Base-by-base conservation (phyloP, 64 coral and sea anemone genomes). In the Actinia equina region DNA sequence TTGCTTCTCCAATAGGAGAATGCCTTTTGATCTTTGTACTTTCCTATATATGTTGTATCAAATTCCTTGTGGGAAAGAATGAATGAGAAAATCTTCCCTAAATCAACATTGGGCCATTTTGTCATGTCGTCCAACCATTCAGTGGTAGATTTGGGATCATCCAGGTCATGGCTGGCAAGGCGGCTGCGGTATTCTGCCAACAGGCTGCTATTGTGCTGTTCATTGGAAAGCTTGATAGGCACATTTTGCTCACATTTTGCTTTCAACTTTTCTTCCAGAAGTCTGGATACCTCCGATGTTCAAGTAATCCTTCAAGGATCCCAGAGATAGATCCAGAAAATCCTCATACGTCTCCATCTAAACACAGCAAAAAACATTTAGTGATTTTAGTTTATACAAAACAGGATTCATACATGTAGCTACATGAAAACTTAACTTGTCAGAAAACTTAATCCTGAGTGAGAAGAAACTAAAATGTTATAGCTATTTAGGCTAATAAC, bases 1-100 rank as follows among this genome's bases (percentile, higher is more conserved):
- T 88, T 88, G 30, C 71, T 88, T 88, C 57, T 88, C 86, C 86
- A 88, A 22, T 57, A 88, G 11, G 86, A 88, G 55, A 56, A 88
- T 14, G 86, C 74, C 79, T 88, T 88, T 57, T 79, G 20, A 42
- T 88, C 86, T 54, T 88, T 88, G 18, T 88, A 88, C n/a, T 88
- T 88, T 22, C 49, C 86, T 63, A 85, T 19, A 64, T 62, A 62
- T 41, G 59, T 70, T 17, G 62, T 43, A 64, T 70, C 62, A 86
- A 86, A 86, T 16, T 71, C 84, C 51, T 86, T 86, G 84, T 71
- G 41, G 18, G 22, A 17, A 46, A 86, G 84, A 7, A 86, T 63
- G 44, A 15, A 86, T 30, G 84, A 13, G 69, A 86, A 86, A 63
- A 49, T 86, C 58, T 86, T 86, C 27, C 84, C 59, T 43, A 86